Percentiles rank a stretch among this genome's conserved stretches.
Evolutionary conservation across 2,888 invertebrate species (phyloP).

Genomic region (Trisateles emortualis): DNA sequence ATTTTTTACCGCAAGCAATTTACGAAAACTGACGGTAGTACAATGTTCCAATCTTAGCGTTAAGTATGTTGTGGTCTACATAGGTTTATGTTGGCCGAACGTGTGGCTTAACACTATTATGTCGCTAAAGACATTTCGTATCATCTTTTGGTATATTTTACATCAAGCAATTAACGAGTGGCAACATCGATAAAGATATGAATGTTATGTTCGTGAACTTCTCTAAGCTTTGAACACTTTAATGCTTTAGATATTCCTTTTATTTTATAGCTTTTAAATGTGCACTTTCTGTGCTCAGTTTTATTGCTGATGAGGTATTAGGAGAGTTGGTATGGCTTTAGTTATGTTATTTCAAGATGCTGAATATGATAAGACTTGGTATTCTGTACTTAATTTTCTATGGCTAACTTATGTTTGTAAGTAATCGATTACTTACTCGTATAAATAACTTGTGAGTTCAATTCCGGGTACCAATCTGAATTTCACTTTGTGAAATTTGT

Average conservation of each 20-base stretch:
- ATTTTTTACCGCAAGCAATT: too few species aligned
- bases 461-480: too few species aligned
- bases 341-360: constrained; percentile 8
- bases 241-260: constrained; percentile 38
- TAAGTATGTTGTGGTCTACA: too few species aligned
- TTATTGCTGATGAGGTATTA: constrained; percentile 33
- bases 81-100: too few species aligned
- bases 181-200: constrained; percentile 42
- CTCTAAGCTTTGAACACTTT: constrained; percentile 36
- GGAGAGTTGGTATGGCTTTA: constrained; percentile 20
- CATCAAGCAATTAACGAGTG: constrained; percentile 38
- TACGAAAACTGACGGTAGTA: too few species aligned
- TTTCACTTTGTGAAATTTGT: too few species aligned
- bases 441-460: too few species aligned
- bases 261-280: constrained; percentile 47
- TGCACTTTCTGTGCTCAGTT: constrained; percentile 26
- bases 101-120: constrained; percentile 30
- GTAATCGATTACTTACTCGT: too few species aligned
- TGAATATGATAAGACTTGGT: neutral
- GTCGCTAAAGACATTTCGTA: constrained; percentile 22
- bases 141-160: constrained; percentile 34
- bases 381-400: too few species aligned
- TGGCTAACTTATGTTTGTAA: too few species aligned
- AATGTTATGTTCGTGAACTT: constrained; percentile 43
- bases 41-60: too few species aligned